A percentile compares a stretch with the other conserved stretches of the same genome.
Conservation (phyloP, 2,797 vertebrate genomes). For the Linurgus olivaceus region DNA sequence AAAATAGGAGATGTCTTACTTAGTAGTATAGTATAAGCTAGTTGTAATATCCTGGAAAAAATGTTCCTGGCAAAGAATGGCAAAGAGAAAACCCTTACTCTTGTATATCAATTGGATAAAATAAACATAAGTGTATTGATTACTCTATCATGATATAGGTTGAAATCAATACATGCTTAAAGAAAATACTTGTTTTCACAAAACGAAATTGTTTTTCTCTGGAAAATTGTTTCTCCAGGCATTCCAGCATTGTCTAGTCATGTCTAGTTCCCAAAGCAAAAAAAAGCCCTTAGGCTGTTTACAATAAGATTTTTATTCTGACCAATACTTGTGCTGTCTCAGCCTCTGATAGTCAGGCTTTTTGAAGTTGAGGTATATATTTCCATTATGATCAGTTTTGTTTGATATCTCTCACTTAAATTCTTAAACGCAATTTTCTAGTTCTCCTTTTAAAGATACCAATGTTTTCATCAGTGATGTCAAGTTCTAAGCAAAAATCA, state of each 20-base stretch:
- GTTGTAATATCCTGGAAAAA: not conserved
- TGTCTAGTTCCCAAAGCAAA: not conserved
- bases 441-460: not conserved
- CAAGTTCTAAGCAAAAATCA: slow-evolving; percentile 12
- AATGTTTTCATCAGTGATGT: not conserved
- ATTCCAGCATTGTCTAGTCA: not conserved
- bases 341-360: not conserved
- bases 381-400: not conserved
- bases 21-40: not conserved
- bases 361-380: not conserved
- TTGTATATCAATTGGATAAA: not conserved
- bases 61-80: not conserved
- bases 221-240: not conserved
- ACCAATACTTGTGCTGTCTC: not conserved
- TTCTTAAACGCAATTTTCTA: not conserved
- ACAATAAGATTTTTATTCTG: not conserved
- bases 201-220: not conserved
- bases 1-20: not conserved
- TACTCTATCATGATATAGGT: not conserved
- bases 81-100: not conserved
- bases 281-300: not conserved
- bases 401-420: not conserved
- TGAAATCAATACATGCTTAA: not conserved
- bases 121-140: not conserved
- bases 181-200: not conserved